These are phyloP conservation scores for Kryphioiulus occultus DNA, from an alignment of 2,888 invertebrate species.

Conservation along the genomic window DNA sequence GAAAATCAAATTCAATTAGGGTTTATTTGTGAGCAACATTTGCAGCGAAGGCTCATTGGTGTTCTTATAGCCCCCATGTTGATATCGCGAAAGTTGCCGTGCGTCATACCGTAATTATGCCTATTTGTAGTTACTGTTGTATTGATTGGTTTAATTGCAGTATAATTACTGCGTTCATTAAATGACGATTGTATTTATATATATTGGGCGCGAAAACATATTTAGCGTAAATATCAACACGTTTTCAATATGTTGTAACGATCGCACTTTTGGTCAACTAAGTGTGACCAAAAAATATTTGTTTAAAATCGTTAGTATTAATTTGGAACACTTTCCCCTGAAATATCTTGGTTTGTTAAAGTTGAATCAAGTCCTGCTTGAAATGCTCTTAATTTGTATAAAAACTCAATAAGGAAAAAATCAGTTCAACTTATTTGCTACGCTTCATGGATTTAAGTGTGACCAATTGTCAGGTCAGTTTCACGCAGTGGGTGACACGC, in stretches of 20 bases:
- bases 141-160: background rate
- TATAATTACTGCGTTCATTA: background rate
- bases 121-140: background rate
- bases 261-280: no score
- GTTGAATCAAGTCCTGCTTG: no score
- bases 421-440: background rate
- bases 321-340: no score
- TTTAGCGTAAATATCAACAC: background rate
- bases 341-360: no score
- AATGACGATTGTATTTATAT: background rate
- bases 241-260: no score
- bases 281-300: no score
- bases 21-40: background rate
- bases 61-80: background rate
- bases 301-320: no score
- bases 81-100: background rate
- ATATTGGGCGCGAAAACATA: background rate
- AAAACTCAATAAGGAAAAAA: background rate
- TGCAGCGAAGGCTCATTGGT: background rate
- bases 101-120: background rate
- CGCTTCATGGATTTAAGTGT: background rate
- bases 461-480: background rate
- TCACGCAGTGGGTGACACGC: slow-evolving; percentile 23
- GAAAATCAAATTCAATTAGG: background rate
- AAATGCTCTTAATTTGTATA: no score